Base-by-base conservation (phyloP, 2,113 vertebrate genomes). In the Thermophis baileyi region DNA sequence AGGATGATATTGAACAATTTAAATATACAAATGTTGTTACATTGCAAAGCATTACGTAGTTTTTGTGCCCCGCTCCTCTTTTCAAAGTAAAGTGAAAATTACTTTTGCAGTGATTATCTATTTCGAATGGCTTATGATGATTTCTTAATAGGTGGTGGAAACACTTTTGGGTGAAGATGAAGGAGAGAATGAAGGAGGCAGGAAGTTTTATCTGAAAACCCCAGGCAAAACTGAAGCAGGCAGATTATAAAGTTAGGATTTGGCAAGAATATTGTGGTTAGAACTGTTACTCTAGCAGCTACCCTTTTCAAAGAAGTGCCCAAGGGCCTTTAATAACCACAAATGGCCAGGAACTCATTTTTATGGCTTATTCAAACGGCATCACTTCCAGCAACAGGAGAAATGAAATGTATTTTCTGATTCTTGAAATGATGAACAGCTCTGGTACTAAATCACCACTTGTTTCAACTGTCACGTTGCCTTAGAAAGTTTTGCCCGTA, bases 281-380 rank as follows among this genome's bases (percentile, higher is more conserved):
- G 46, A 4, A 40, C 12, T 50, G 44, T 10, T 87, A 50, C 9
- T 94, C 30, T 93, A 12, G 60, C 53, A 91, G 44, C 90, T 57
- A 85, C 81, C 74, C 51, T 51, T 85, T 85, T 93, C 54, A 89
- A 94, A 95, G 69, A 7, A 2, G 55, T 0, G 89, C 90, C 69
- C 85, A 89, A 54, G 91, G 89, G 91, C 86, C 94, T 85, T 92
- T 14, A 30, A 49, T 5, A 57, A 89, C 49, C n/a, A 91, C 8
- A 9, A 91, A 91, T 51, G 92, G 40, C 3, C 24, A 96, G 94
- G 94, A 91, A 94, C 92, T 93, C 60, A n/a, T 89, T 0, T 0
- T 94, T 94, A 93, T 94, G 94, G 85, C 93, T 90, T 81, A 92
- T 63, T 0, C 93, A 53, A 95, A 92, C 89, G 85, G 91, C 30